A percentile compares a stretch with the other conserved stretches of the same genome.
Conservation (phyloP, 2,113 vertebrate species). For the Ginglymostoma cirratum region DNA sequence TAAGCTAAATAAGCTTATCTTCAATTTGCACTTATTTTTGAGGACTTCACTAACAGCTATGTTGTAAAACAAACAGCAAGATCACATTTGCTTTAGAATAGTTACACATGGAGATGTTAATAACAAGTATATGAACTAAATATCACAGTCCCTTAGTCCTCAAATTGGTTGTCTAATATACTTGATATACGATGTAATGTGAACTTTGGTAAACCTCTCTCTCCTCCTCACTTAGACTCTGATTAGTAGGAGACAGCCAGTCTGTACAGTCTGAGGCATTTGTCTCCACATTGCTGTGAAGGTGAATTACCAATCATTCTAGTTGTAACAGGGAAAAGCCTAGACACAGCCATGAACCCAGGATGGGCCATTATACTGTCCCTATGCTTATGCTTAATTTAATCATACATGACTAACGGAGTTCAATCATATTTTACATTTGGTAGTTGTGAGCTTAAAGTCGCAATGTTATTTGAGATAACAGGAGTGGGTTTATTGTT, state of each 20-base stretch:
- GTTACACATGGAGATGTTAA: background rate
- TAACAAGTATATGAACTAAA: background rate
- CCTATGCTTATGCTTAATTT: background rate
- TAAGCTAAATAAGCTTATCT: background rate
- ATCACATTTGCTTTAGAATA: background rate
- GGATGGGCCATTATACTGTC: background rate
- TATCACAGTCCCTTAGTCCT: background rate
- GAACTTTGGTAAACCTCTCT: background rate
- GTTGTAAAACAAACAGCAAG: background rate
- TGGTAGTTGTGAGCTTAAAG: background rate
- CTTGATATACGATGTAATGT: background rate
- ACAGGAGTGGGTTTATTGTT: background rate
- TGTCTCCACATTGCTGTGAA: slow-evolving; percentile 1
- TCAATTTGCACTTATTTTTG: background rate
- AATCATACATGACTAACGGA: background rate
- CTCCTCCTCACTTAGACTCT: background rate
- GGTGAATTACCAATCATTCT: background rate
- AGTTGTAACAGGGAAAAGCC: background rate
- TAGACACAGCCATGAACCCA: background rate
- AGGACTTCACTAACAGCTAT: background rate
- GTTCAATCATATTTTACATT: background rate
- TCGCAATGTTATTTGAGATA: background rate
- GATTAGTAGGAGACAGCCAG: slow-evolving; percentile 22
- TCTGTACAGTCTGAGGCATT: background rate
- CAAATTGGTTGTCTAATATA: background rate